Conservation (phyloP, 2,113 vertebrate genomes). For the Passer montanus region DNA sequence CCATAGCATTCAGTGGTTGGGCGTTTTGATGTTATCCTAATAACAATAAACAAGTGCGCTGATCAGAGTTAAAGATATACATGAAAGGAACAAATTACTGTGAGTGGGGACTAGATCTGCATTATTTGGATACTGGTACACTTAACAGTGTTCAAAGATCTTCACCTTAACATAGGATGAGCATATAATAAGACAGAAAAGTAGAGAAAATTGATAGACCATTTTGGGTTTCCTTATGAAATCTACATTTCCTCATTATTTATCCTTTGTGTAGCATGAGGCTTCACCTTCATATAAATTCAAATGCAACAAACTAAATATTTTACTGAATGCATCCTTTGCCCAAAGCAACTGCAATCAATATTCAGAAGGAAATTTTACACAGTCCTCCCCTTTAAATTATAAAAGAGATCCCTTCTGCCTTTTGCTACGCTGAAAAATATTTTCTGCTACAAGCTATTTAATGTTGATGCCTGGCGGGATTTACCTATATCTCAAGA, state of each 20-base stretch:
- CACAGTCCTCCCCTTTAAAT: not conserved
- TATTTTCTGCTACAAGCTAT: not conserved
- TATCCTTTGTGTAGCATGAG: not conserved
- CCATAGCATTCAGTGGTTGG: not conserved
- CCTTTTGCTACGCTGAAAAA: not conserved
- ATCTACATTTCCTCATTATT: not conserved
- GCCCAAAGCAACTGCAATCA: not conserved
- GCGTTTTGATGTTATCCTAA: not conserved
- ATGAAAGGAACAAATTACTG: not conserved
- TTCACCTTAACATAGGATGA: not conserved
- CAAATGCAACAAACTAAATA: not conserved
- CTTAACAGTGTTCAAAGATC: not conserved
- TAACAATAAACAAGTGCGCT: not conserved
- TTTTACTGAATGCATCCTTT: not conserved
- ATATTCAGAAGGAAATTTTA: not conserved
- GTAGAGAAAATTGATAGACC: not conserved
- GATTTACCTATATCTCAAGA: not conserved
- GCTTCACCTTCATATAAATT: not conserved
- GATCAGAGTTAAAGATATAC: not conserved
- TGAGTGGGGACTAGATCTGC: not conserved
- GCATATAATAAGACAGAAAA: not conserved
- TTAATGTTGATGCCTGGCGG: not conserved
- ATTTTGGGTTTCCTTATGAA: not conserved
- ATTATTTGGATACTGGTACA: not conserved
- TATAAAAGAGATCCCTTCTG: not conserved